phyloP scores from a whole-genome alignment of 2,888 invertebrate genomes.

The Blera fallax region DNA sequence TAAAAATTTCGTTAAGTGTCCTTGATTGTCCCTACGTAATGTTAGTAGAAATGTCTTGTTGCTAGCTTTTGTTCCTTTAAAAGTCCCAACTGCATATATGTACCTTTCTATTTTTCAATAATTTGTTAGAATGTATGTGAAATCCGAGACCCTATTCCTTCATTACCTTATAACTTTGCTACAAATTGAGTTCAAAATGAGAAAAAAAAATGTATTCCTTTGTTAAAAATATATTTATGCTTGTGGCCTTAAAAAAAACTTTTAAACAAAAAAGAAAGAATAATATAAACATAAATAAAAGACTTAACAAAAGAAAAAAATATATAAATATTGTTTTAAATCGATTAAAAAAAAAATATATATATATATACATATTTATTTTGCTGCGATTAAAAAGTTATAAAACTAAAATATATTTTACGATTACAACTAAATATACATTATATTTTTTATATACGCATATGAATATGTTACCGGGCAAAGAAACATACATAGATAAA shows the following conservation, averaged over 20 bases:
- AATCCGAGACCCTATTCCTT: background rate
- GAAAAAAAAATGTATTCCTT: constrained; percentile 28
- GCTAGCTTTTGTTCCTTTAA: too few species aligned
- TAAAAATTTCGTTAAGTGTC: too few species aligned
- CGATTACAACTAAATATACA: constrained; percentile 38
- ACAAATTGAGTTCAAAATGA: constrained; percentile 40
- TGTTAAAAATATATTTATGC: constrained; percentile 57
- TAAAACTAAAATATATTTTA: constrained; percentile 50
- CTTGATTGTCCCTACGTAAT: too few species aligned
- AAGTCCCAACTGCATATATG: background rate
- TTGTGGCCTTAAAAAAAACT: constrained; percentile 67
- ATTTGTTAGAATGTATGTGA: background rate
- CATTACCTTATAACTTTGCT: constrained; percentile 27
- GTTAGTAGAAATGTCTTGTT: too few species aligned
- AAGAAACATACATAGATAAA: constrained; percentile 33
- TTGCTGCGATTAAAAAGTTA: constrained; percentile 50
- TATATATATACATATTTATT: constrained; percentile 72
- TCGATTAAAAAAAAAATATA: background rate
- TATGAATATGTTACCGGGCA: constrained; percentile 70
- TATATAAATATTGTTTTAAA: constrained; percentile 30
- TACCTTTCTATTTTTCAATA: background rate
- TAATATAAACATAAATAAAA: constrained; percentile 36
- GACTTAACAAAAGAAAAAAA: constrained; percentile 45
- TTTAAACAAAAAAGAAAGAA: constrained; percentile 20
- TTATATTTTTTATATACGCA: constrained; percentile 75